These are phyloP conservation scores for Porites rus DNA, from an alignment of 92 coral and sea anemone genomes.

Conservation along the genomic window DNA sequence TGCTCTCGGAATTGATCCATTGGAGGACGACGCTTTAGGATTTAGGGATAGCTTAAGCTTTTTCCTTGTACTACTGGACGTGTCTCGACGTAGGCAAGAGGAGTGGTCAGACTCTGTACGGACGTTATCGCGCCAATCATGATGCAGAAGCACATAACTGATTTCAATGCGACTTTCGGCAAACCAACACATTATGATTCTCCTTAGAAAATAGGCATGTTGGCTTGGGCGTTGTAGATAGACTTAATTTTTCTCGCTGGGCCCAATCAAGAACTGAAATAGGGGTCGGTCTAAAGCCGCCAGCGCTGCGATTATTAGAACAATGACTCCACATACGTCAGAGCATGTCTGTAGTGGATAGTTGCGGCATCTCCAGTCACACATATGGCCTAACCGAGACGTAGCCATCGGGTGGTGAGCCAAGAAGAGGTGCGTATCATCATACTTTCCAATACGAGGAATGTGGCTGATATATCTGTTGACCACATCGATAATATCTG, in stretches of 20 bases:
- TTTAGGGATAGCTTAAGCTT: not conserved
- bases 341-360: constrained; percentile 44
- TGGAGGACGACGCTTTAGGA: too few species aligned
- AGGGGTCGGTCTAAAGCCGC: constrained; percentile 38
- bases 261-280: constrained; percentile 38
- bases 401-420: constrained; percentile 47
- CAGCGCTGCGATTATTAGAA: constrained; percentile 32
- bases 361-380: constrained; percentile 58
- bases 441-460: constrained; percentile 34
- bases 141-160: constrained; percentile 26
- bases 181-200: constrained; percentile 49
- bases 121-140: constrained; percentile 32
- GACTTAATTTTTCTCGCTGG: constrained; percentile 24
- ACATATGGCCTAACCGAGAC: constrained; percentile 18
- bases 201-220: constrained; percentile 24
- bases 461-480: constrained; percentile 36
- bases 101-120: constrained; percentile 23
- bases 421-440: constrained; percentile 20
- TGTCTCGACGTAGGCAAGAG: constrained; percentile 17
- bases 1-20: not conserved
- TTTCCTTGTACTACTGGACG: not conserved
- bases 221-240: constrained; percentile 43
- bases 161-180: constrained; percentile 34
- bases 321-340: constrained; percentile 50
- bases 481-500: constrained; percentile 10